Percentiles rank a stretch among this genome's conserved stretches.
Conservation (phyloP, 30 jellyfish, hydroid and myxozoan genomes). For the Pseudorhiza aurosa region DNA sequence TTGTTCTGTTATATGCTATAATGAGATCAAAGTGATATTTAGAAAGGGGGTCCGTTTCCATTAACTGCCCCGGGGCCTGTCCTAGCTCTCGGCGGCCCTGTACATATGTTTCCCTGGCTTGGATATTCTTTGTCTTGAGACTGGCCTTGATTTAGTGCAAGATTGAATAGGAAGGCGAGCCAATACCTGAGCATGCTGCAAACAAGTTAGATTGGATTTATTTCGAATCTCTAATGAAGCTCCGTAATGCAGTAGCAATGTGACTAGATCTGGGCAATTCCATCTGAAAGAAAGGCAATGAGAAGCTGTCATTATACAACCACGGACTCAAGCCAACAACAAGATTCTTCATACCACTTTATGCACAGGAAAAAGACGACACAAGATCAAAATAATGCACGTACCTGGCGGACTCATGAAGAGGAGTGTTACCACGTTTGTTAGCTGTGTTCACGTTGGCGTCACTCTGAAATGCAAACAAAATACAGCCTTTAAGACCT, state of each 20-base stretch:
- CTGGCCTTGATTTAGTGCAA: no score
- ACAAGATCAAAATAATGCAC: neutral
- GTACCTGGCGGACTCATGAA: constrained; percentile 93
- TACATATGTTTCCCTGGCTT: no score
- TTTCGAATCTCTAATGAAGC: constrained; percentile 76
- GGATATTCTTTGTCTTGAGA: no score
- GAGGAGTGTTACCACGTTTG: constrained; percentile 94
- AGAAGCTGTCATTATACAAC: neutral
- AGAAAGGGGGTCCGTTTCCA: no score
- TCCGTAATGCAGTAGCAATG: constrained; percentile 63
- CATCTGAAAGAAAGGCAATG: constrained; percentile 63
- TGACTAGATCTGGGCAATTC: constrained; percentile 83
- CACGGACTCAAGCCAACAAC: neutral
- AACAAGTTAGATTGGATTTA: constrained; percentile 64
- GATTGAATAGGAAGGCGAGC: neutral
- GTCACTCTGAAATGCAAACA: constrained; percentile 69
- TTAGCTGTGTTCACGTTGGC: constrained; percentile 75
- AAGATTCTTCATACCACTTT: neutral
- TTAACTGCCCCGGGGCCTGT: no score
- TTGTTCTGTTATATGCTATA: no score
- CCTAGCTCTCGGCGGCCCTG: no score
- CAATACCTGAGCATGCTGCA: constrained; percentile 83
- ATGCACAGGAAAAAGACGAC: neutral
- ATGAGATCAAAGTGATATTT: no score
- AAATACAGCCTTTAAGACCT: no score